Evolutionary conservation across 2,797 vertebrate genomes (phyloP), one percentile per base, ranked within the genome.

Genomic region (Pipistrellus nathusii): DNA sequence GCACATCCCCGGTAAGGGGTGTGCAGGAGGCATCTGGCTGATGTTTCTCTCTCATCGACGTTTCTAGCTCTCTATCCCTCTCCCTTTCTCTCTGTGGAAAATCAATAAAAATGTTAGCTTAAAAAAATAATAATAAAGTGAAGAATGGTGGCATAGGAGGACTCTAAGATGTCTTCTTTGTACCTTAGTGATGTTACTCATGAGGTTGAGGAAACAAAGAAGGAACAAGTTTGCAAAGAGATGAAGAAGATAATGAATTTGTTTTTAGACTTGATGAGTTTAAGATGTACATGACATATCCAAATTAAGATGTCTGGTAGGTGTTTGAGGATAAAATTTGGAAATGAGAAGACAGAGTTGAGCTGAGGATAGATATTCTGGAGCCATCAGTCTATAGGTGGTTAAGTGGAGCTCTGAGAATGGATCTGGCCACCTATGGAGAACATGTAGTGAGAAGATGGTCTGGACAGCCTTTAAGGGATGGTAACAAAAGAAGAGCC

Each of bases 281-380:
- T 86, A 89, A 96, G 68, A 68, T 69, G 0, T 41, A 76, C 75
- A 35, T 93, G 83, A 80, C 20, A 62, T 82, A 72, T n/a, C 30
- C 59, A 88, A 64, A 46, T 46, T 66, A 95, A 88, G 66, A 91
- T 46, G 23, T 23, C 17, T 90, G 90, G 76, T 32, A 72, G 23
- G 21, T 57, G 69, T 5, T 23, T 71, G 9, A 75, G 66, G 92
- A 59, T 73, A 94, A 86, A 69, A 71, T 80, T 86, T 86, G 68
- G n/a, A 86, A 57, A 48, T 84, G 57, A 86, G 76, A 88, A 89
- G 64, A 93, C 41, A 89, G 12, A 62, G 14, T 72, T 96, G 66
- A 94, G 38, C 23, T 46, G 27, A 88, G 27, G 73, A 75, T 44
- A 85, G 46, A 41, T 80, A 77, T 77, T 89, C 57, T 30, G 46